Conservation (phyloP, 2,113 vertebrate species). For the Nothoprocta perdicaria region DNA sequence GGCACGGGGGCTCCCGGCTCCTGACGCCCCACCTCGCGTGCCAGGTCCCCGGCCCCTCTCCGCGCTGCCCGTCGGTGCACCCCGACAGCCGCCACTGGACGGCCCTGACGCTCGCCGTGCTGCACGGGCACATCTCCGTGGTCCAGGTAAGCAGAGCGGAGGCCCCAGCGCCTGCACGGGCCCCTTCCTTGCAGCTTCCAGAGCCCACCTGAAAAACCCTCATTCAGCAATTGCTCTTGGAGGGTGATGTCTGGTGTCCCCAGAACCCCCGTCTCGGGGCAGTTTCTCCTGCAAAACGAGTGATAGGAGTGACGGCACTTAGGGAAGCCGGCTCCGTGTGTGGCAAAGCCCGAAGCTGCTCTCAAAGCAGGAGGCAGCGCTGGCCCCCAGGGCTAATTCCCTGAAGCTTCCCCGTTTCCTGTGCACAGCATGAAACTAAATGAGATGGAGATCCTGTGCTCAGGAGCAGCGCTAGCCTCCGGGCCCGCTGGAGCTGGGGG, state of each 20-base stretch:
- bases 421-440: not conserved
- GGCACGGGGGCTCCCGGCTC: not conserved
- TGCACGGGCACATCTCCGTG: conserved; percentile 95
- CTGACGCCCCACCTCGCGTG: not conserved
- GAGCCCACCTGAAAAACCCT: not conserved
- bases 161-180: too few species aligned
- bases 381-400: not conserved
- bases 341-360: not conserved
- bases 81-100: conserved; percentile 96
- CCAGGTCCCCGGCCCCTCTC: conserved; percentile 89
- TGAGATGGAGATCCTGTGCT: not conserved
- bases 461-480: not conserved
- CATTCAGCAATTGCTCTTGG: not conserved
- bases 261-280: rapidly evolving
- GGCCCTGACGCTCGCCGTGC: conserved; percentile 90
- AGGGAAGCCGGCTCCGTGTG: not conserved
- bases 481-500: not conserved
- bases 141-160: conserved; percentile 86
- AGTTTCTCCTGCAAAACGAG: not conserved
- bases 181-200: not conserved
- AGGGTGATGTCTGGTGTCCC: not conserved
- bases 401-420: not conserved
- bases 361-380: not conserved
- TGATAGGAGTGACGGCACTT: not conserved
- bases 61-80: conserved; percentile 90